Percentiles rank a stretch among this genome's conserved stretches.
Evolutionary conservation across 1,140 invertebrate species (phyloP).

Genomic region (Listronotus oregonensis): DNA sequence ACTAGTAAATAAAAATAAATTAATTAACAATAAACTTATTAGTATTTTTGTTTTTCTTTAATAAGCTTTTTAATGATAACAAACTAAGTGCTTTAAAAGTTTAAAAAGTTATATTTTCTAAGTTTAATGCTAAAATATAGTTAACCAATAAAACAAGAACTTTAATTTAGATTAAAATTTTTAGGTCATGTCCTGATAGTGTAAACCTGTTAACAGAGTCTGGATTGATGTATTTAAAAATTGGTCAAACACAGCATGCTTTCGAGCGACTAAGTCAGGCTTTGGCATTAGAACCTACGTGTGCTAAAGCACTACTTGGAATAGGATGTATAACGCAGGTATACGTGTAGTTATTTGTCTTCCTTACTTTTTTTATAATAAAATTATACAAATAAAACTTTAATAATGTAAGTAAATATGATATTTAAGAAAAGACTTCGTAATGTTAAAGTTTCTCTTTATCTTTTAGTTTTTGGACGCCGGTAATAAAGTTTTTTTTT

Average conservation of each 20-base stretch:
- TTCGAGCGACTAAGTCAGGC: slow-evolving; percentile 83
- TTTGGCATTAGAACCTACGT: slow-evolving; percentile 72
- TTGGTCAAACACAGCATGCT: slow-evolving; percentile 76
- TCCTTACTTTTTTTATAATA: background rate
- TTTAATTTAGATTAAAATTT: slow-evolving; percentile 28
- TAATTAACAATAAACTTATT: too few relatives aligned
- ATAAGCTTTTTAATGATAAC: background rate
- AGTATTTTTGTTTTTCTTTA: too few relatives aligned
- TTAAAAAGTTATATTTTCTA: too few relatives aligned
- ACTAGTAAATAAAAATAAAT: too few relatives aligned
- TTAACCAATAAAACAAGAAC: background rate
- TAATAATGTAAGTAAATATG: too few relatives aligned
- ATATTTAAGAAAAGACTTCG: too few relatives aligned
- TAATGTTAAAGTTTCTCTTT: too few relatives aligned
- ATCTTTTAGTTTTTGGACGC: too few relatives aligned
- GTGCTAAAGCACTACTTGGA: slow-evolving; percentile 76
- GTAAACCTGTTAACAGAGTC: slow-evolving; percentile 75
- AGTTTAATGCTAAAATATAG: too few relatives aligned
- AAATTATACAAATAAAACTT: too few relatives aligned
- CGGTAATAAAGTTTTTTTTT: too few relatives aligned
- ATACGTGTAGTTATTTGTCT: background rate
- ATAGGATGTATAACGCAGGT: slow-evolving; percentile 86
- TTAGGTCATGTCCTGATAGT: slow-evolving; percentile 74
- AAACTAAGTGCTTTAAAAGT: too few relatives aligned
- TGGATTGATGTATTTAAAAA: slow-evolving; percentile 78